Conservation (phyloP, 2,888 invertebrate genomes). For the Heteromyza rotundicornis region DNA sequence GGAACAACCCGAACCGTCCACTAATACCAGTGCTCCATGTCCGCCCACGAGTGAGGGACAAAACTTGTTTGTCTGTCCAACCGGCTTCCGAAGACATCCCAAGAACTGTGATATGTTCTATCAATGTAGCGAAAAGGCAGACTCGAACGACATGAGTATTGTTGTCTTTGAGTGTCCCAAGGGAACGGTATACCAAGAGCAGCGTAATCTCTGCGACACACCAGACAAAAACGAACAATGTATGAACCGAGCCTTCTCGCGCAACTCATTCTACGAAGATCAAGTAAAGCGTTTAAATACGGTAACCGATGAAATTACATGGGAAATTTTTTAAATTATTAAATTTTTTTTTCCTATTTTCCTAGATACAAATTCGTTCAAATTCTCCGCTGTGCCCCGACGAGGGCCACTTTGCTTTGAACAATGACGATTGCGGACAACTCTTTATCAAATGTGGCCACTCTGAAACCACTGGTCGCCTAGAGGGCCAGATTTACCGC, state of each 20-base stretch:
- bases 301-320: constrained; percentile 32
- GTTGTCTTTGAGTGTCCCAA: constrained; percentile 78
- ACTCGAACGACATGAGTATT: constrained; percentile 75
- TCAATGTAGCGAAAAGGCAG: constrained; percentile 75
- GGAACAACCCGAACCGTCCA: constrained; percentile 28
- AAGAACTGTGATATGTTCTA: constrained; percentile 84
- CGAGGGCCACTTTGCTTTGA: constrained; percentile 74
- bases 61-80: constrained; percentile 77
- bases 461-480: constrained; percentile 62
- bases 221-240: constrained; percentile 64
- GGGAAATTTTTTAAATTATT: background rate
- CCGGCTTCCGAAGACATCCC: constrained; percentile 82
- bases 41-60: constrained; percentile 67
- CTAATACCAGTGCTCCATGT: constrained; percentile 42
- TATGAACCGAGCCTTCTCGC: constrained; percentile 32
- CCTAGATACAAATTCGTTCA: constrained; percentile 70
- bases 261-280: constrained; percentile 42
- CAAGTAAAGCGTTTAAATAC: constrained; percentile 43
- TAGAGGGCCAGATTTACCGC: constrained; percentile 75
- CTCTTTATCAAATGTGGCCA: constrained; percentile 76
- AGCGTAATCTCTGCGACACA: constrained; percentile 74
- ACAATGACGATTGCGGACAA: constrained; percentile 72
- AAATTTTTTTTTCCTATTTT: constrained; percentile 38
- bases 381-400: constrained; percentile 69
- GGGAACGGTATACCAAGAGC: constrained; percentile 77